Percentiles rank a stretch among this genome's conserved stretches.
Evolutionary conservation across 37 sponge, comb jelly and placozoan genomes (phyloP).

Genomic region (Crambe crambe): DNA sequence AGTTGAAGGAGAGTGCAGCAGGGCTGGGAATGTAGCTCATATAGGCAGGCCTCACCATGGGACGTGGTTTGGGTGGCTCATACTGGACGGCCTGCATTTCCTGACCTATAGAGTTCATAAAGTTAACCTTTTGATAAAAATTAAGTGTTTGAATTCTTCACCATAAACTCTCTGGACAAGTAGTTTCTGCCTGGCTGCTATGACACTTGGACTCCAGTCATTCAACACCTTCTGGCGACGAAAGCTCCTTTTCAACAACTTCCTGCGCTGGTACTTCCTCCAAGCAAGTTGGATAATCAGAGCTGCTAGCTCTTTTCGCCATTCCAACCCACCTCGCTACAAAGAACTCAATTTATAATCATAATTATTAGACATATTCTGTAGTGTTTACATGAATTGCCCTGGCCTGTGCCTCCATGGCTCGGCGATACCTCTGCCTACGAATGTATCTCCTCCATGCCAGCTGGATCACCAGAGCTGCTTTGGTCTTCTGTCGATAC

Average conservation of each 20-base stretch:
- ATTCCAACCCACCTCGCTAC: constrained; percentile 70
- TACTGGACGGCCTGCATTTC: constrained; percentile 58
- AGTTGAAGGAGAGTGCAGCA: constrained; percentile 89
- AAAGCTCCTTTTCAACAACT: constrained; percentile 32
- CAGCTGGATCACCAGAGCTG: constrained; percentile 88
- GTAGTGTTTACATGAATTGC: constrained; percentile 19
- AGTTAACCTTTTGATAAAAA: background rate
- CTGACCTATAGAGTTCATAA: constrained; percentile 69
- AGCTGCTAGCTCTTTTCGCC: constrained; percentile 90
- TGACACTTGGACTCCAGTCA: constrained; percentile 90
- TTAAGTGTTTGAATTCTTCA: constrained; percentile 15
- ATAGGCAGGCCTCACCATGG: constrained; percentile 90
- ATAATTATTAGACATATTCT: background rate
- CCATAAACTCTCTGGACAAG: constrained; percentile 80
- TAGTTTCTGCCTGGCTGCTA: constrained; percentile 81
- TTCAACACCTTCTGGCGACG: constrained; percentile 69
- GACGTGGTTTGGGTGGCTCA: constrained; percentile 76
- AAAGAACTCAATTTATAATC: background rate
- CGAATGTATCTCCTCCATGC: constrained; percentile 84
- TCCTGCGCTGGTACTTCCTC: constrained; percentile 79
- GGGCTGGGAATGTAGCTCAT: constrained; percentile 73
- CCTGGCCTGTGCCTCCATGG: constrained; percentile 18
- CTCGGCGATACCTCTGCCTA: constrained; percentile 4
- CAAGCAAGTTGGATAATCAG: constrained; percentile 94
- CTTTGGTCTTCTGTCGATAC: constrained; percentile 73